Conservation (phyloP, 1,140 invertebrate species). For the Magallana ariakensis region DNA sequence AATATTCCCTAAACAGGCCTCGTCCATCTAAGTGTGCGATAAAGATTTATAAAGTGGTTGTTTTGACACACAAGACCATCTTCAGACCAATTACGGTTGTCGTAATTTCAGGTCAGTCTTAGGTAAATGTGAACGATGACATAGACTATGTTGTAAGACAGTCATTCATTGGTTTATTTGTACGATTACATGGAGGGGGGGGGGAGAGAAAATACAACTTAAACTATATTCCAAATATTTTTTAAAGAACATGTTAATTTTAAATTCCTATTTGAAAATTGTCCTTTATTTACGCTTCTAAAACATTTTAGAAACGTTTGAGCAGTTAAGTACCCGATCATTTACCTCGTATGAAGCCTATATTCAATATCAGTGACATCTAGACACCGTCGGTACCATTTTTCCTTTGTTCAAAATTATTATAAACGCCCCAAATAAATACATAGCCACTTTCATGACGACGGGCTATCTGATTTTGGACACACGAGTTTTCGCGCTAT, state of each 20-base stretch:
- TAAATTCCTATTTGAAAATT: no score
- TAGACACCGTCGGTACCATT: not conserved
- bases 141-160: no score
- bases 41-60: slow-evolving; percentile 5
- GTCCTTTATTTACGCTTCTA: no score
- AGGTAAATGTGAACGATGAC: not conserved
- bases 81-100: not conserved
- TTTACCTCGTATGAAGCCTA: not conserved
- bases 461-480: slow-evolving; percentile 4
- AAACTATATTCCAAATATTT: no score
- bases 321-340: no score
- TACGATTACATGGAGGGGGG: no score
- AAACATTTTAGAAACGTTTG: no score
- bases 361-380: not conserved
- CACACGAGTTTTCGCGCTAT: slow-evolving; percentile 6
- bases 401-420: not conserved
- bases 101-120: not conserved
- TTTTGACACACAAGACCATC: not conserved
- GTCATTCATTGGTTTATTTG: no score
- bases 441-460: not conserved
- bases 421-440: slow-evolving; percentile 1
- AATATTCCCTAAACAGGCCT: slow-evolving; percentile 12
- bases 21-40: slow-evolving; percentile 18
- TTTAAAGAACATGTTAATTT: no score
- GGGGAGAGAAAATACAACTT: no score